A percentile compares a stretch with the other conserved stretches of the same genome.
These are phyloP conservation scores for Kryptolebias ocellatus DNA, from an alignment of 2,797 vertebrate genomes.

Conservation along the genomic window DNA sequence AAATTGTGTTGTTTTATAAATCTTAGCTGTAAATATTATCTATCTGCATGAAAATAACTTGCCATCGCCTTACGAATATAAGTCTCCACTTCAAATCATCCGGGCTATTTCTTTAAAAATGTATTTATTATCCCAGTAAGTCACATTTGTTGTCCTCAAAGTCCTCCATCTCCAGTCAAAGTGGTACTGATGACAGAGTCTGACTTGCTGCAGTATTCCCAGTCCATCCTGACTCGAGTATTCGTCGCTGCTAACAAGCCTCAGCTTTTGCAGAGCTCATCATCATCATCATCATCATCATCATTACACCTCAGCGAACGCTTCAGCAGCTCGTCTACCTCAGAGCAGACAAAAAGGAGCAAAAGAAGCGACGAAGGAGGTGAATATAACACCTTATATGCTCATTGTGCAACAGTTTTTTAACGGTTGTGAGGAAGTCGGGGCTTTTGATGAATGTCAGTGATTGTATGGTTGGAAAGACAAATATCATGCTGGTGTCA, in stretches of 20 bases:
- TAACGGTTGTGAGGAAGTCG: constrained; percentile 18
- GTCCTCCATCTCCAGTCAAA: constrained; percentile 11
- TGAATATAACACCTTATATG: constrained; percentile 34
- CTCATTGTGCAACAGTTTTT: constrained; percentile 19
- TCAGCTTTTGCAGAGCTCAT: constrained; percentile 59
- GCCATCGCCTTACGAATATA: no score
- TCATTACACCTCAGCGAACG: constrained; percentile 48
- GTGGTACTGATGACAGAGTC: constrained; percentile 45
- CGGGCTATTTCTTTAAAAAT: neutral
- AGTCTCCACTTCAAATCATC: no score
- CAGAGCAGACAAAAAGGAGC: constrained; percentile 48
- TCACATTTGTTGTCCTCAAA: neutral
- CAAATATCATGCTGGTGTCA: no score
- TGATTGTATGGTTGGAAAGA: no score
- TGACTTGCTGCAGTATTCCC: constrained; percentile 61
- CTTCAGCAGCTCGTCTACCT: constrained; percentile 37
- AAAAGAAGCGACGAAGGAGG: constrained; percentile 36
- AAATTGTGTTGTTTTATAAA: constrained; percentile 9
- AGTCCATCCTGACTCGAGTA: constrained; percentile 65
- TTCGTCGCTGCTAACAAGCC: constrained; percentile 56
- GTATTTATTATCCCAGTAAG: neutral
- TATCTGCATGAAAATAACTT: no score
- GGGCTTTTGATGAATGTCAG: neutral
- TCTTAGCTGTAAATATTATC: constrained; percentile 13
- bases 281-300: constrained; percentile 52